Evolutionary conservation across 2,888 invertebrate genomes (phyloP), one percentile per base, ranked within the genome.

Genomic region (Netelia melanura): DNA sequence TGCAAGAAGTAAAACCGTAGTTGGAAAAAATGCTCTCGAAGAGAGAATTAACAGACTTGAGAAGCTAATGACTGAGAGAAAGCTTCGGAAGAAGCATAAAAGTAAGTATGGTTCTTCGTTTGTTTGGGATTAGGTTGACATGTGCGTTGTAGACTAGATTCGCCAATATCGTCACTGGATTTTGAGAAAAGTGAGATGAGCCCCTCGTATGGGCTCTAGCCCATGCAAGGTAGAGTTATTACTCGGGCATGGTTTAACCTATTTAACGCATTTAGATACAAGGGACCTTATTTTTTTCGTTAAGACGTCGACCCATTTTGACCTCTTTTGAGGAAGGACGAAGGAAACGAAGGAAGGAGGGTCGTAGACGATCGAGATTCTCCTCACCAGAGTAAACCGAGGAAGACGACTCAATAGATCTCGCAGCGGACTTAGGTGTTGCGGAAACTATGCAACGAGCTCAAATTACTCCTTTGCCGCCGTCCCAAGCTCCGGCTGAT

Each of bases 181-280:
- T 75, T 30, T 64, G 25, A 30, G 21, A 6, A 2, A 54, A 52
- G 14, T 25, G 38, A n/a, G 1, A 38, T 14, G 21, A 75, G 65
- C 75, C 64, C 75, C 75, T 64, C 75, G 64, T 64, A 25, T 75
- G 52, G 64, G 75, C 75, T 75, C 64, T 75, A 54, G 54, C 75
- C 52, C 54, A 75, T 54, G 5, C 30, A 64, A 75, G 75, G 54
- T 38, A 75, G 43, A 75, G 75, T 75, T 75, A 65, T 75, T 65
- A 64, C 64, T 75, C 64, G 64, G 75, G 54, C 64, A 17, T 14
- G 43, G 62, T 65, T 6, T 64, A 54, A 75, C 75, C 75, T 65
- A 30, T 65, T 65, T 75, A 65, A 65, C 9, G 30, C 23, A 62
- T 44, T 62, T 48, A 48, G 30, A 74, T 74, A 62, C 62, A 54